Evolutionary conservation across 1,140 invertebrate genomes (phyloP).

Genomic region (Cydia strobilella): DNA sequence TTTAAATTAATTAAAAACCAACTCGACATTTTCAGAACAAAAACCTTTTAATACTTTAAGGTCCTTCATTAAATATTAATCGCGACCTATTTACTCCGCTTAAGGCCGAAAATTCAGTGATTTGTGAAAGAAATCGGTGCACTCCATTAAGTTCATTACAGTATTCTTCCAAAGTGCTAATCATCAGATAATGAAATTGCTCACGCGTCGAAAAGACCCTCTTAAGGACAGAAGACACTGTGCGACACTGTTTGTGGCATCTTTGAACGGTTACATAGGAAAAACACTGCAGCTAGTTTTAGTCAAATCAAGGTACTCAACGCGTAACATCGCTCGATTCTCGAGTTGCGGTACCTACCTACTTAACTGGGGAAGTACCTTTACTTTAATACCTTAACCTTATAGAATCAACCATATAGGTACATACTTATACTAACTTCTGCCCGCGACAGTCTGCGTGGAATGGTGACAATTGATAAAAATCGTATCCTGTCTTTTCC

Average conservation of each 20-base stretch:
- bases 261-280: neutral
- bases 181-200: constrained; percentile 17
- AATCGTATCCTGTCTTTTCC: too few relatives aligned
- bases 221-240: neutral
- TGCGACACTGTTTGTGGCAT: neutral
- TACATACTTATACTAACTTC: too few relatives aligned
- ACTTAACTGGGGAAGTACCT: neutral
- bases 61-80: neutral
- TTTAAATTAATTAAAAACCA: neutral
- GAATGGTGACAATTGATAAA: too few relatives aligned
- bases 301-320: too few relatives aligned
- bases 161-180: constrained; percentile 20
- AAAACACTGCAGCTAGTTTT: too few relatives aligned
- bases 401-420: too few relatives aligned
- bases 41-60: constrained; percentile 33
- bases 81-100: neutral
- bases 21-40: constrained; percentile 35
- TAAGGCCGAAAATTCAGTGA: neutral
- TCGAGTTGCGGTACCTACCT: neutral
- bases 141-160: constrained; percentile 28
- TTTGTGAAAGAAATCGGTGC: constrained; percentile 15
- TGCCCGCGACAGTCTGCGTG: too few relatives aligned
- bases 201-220: neutral
- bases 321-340: neutral
- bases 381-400: too few relatives aligned